Percentiles rank a stretch among this genome's conserved stretches.
phyloP scores from a whole-genome alignment of 2,113 vertebrate genomes.

The Orthonyx spaldingii region DNA sequence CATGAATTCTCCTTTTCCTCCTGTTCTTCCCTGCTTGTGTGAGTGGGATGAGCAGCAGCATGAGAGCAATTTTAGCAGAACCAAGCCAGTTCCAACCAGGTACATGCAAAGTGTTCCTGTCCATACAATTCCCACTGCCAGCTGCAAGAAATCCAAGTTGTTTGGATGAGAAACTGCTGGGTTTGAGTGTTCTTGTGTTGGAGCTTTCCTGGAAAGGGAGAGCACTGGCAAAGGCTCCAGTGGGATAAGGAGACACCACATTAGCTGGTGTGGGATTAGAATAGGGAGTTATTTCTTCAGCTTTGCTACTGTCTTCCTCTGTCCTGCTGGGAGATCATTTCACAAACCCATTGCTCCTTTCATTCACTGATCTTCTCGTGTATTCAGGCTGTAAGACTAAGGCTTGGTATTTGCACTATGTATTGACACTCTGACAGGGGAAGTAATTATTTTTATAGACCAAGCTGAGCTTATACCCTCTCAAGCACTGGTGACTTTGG shows the following conservation, averaged over 20 bases:
- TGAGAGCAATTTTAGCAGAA: not conserved
- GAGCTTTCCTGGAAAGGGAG: not conserved
- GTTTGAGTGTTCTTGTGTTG: not conserved
- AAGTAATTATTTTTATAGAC: not conserved
- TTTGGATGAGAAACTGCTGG: not conserved
- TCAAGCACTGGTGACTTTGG: not conserved
- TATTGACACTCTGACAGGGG: rapidly evolving
- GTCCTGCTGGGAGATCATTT: not conserved
- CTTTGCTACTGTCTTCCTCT: not conserved
- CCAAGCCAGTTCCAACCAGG: not conserved
- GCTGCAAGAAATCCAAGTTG: not conserved
- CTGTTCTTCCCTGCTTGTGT: not conserved
- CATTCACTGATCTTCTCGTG: not conserved
- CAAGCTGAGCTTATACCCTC: not conserved
- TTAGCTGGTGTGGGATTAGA: not conserved
- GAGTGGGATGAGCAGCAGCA: not conserved
- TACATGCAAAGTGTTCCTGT: rapidly evolving
- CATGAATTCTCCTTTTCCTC: not conserved
- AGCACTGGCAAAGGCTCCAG: not conserved
- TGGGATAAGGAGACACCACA: rapidly evolving
- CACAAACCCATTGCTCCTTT: not conserved
- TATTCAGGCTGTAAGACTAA: not conserved
- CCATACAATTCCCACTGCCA: not conserved
- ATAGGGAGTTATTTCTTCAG: not conserved
- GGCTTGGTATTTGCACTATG: not conserved